phyloP scores from a whole-genome alignment of 2,113 vertebrate genomes.

The Phaethornis superciliosus region DNA sequence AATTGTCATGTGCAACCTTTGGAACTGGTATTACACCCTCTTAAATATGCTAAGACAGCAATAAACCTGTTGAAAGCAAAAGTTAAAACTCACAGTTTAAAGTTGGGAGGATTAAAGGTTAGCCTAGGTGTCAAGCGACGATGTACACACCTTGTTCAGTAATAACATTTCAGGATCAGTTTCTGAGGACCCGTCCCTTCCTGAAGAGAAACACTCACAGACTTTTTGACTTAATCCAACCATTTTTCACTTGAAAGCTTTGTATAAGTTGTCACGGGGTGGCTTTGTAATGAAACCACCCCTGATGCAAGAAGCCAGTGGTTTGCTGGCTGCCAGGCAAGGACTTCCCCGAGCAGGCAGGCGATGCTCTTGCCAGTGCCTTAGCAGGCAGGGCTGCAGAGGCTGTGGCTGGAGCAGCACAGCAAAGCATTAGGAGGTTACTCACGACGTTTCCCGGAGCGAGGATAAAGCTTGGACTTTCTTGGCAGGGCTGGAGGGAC shows the following conservation, averaged over 20 bases:
- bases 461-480: background rate
- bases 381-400: background rate
- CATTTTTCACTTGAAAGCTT: background rate
- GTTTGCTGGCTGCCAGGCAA: background rate
- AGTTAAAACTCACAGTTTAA: background rate
- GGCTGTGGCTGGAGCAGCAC: background rate
- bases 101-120: constrained; percentile 20
- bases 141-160: background rate
- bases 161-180: background rate
- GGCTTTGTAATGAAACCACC: background rate
- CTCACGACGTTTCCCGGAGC: rapidly evolving
- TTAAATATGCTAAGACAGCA: background rate
- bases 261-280: background rate
- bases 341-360: rapidly evolving
- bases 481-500: background rate
- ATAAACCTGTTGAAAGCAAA: background rate
- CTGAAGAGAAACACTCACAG: background rate
- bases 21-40: background rate
- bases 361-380: rapidly evolving
- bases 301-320: background rate
- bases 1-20: constrained; percentile 6
- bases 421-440: background rate
- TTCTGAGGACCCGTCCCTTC: background rate
- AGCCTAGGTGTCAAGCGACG: background rate
- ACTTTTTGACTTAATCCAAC: background rate